These are phyloP conservation scores for Diphyllodes magnificus DNA, from an alignment of 2,113 vertebrate species.

Conservation along the genomic window DNA sequence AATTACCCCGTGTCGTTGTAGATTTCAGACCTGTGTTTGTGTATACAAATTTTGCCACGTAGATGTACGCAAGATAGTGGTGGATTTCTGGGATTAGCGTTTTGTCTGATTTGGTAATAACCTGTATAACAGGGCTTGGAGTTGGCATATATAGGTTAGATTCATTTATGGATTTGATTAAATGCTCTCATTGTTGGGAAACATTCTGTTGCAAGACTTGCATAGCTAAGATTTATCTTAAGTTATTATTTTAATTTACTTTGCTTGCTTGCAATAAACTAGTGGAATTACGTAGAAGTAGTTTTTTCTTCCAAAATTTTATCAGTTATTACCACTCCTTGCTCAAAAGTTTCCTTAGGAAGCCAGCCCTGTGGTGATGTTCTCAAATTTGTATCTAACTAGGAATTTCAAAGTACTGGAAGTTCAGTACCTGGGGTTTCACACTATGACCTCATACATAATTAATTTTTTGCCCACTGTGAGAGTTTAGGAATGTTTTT, in stretches of 20 bases:
- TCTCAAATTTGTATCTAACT: neutral
- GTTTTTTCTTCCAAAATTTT: neutral
- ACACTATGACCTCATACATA: neutral
- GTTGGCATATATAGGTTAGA: neutral
- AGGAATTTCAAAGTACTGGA: neutral
- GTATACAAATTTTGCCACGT: fast-evolving
- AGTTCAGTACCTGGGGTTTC: neutral
- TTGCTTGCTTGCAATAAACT: neutral
- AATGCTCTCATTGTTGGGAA: neutral
- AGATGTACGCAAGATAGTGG: neutral
- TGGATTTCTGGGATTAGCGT: neutral
- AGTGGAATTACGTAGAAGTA: neutral
- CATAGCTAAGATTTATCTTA: neutral
- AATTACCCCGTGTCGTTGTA: fast-evolving
- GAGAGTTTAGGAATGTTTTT: neutral
- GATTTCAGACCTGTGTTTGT: neutral
- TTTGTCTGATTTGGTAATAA: neutral
- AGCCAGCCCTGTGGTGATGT: neutral
- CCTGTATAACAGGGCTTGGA: neutral
- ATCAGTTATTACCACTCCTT: neutral
- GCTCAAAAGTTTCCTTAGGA: neutral
- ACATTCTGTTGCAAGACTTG: neutral
- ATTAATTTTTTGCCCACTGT: neutral
- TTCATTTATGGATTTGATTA: neutral
- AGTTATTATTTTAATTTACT: neutral